Evolutionary conservation across 2,888 invertebrate species (phyloP).

Genomic region (Aleiodes testaceus): DNA sequence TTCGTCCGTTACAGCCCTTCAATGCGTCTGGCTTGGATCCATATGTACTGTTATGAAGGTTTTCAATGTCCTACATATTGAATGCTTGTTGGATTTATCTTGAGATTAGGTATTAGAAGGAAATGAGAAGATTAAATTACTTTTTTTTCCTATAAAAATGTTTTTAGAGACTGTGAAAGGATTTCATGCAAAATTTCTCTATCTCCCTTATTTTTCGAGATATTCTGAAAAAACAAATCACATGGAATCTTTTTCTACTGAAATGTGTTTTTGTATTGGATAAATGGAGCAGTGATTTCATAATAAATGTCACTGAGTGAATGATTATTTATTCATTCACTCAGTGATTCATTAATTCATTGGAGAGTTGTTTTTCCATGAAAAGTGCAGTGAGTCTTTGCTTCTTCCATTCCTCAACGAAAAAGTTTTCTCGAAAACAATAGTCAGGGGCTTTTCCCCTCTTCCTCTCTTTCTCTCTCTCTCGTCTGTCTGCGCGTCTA

Average conservation of each 20-base stretch:
- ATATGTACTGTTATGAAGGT: conserved; percentile 26
- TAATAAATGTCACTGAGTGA: background rate
- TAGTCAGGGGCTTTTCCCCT: conserved; percentile 6
- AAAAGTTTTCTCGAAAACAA: conserved; percentile 23
- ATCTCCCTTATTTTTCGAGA: too few species aligned
- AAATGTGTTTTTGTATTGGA: background rate
- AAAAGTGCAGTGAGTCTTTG: conserved; percentile 4
- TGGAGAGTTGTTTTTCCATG: conserved; percentile 21
- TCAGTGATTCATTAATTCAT: conserved; percentile 29
- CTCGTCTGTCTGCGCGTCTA: conserved; percentile 4
- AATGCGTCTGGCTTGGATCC: conserved; percentile 28
- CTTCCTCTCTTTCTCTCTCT: background rate
- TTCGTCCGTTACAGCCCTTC: conserved; percentile 43
- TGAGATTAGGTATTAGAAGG: background rate
- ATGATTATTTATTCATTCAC: conserved; percentile 25
- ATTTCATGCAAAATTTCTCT: too few species aligned
- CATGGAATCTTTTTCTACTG: too few species aligned
- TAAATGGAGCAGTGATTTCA: conserved; percentile 9
- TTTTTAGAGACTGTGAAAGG: background rate
- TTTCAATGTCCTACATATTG: conserved; percentile 24
- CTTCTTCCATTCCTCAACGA: background rate
- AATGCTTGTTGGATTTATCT: conserved; percentile 2
- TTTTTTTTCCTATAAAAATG: background rate
- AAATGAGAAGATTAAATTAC: background rate
- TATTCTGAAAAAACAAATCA: too few species aligned